Percentiles rank a stretch among this genome's conserved stretches.
Conservation (phyloP, 2,113 vertebrate genomes). For the Kryptolebias marmoratus region DNA sequence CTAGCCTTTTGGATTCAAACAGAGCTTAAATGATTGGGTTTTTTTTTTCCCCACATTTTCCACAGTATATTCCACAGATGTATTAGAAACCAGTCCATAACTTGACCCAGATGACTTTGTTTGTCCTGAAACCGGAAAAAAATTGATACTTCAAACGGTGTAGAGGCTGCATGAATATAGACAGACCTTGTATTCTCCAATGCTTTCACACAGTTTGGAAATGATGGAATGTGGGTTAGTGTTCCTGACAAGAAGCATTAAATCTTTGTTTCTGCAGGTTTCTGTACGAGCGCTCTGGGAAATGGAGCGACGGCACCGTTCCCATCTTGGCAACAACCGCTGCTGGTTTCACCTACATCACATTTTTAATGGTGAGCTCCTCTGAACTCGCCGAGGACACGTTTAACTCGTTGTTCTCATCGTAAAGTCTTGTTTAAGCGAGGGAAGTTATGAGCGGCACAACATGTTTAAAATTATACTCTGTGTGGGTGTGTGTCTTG, state of each 20-base stretch:
- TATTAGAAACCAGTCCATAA: too few species aligned
- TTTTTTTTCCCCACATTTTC: too few species aligned
- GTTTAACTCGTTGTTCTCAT: neutral
- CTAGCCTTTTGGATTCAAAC: too few species aligned
- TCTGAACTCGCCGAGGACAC: constrained; percentile 5
- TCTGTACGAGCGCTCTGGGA: constrained; percentile 91
- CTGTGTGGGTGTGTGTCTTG: neutral
- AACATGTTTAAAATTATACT: constrained; percentile 12
- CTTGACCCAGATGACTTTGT: too few species aligned
- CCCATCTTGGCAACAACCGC: constrained; percentile 91
- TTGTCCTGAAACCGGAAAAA: too few species aligned
- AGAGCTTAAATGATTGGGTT: too few species aligned
- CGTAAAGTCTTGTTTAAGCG: neutral
- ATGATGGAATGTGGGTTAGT: neutral
- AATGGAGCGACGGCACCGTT: constrained; percentile 95
- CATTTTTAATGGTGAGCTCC: constrained; percentile 88
- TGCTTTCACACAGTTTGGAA: neutral
- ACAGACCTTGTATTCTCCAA: neutral
- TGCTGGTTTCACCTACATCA: constrained; percentile 89
- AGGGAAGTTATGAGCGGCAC: constrained; percentile 18
- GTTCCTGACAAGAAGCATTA: constrained; percentile 7
- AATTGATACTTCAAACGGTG: too few species aligned
- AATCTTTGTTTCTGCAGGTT: constrained; percentile 83
- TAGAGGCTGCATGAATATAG: neutral
- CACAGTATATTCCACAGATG: too few species aligned